These are phyloP conservation scores for Drosophila virilis DNA, from an alignment of 1,140 invertebrate species.

Conservation along the genomic window DNA sequence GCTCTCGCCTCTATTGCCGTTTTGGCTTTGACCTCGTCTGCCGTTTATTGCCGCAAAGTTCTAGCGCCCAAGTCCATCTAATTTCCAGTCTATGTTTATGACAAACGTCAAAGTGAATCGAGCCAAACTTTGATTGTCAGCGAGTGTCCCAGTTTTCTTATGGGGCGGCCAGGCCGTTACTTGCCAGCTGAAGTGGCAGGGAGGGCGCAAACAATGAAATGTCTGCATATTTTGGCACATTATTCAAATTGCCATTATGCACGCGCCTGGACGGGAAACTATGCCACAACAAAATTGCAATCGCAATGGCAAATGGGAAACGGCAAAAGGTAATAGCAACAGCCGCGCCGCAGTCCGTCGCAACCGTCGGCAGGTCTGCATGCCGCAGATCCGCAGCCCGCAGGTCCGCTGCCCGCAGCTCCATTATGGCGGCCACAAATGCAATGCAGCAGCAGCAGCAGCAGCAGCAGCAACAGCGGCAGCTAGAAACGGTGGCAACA, in stretches of 20 bases:
- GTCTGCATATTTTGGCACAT: conserved; percentile 79
- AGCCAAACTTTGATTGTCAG: conserved; percentile 28
- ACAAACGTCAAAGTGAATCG: conserved; percentile 31
- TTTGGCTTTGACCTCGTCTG: conserved; percentile 38
- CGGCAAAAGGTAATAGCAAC: conserved; percentile 38
- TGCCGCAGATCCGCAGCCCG: conserved; percentile 7
- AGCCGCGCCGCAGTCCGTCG: conserved; percentile 6
- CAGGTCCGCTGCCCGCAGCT: neutral
- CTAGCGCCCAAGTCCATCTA: conserved; percentile 30
- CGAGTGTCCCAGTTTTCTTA: conserved; percentile 30
- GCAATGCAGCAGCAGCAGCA: conserved; percentile 54
- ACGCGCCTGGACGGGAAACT: conserved; percentile 57
- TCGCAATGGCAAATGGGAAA: conserved; percentile 1
- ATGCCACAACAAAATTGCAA: conserved; percentile 52
- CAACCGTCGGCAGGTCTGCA: neutral
- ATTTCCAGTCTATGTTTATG: conserved; percentile 37
- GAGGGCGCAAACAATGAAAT: conserved; percentile 66
- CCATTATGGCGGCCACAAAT: conserved; percentile 69
- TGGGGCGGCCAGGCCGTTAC: too few relatives aligned
- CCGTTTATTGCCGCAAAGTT: conserved; percentile 38
- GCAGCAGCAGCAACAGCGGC: conserved; percentile 18
- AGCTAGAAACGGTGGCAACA: conserved; percentile 7
- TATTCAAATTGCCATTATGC: conserved; percentile 81
- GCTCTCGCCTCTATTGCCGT: conserved; percentile 20
- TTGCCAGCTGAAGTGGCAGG: too few relatives aligned